Evolutionary conservation across 2,888 invertebrate genomes (phyloP).

Genomic region (Bombylius discolor): DNA sequence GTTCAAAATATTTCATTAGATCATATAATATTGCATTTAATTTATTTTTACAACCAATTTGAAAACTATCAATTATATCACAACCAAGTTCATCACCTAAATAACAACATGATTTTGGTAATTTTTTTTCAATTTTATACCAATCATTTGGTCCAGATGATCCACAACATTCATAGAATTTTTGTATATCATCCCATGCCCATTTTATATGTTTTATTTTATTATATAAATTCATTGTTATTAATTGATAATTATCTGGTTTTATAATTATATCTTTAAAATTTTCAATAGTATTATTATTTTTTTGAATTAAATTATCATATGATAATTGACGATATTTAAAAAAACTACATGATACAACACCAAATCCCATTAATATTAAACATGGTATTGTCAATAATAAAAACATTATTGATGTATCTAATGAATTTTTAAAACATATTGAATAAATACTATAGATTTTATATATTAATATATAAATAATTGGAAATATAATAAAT

Average conservation of each 20-base stretch:
- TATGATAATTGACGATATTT: constrained; percentile 1
- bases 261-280: background rate
- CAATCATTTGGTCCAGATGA: constrained; percentile 4
- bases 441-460: background rate
- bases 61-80: background rate
- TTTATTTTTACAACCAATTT: background rate
- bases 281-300: background rate
- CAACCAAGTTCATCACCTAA: background rate
- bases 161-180: constrained; percentile 7
- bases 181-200: constrained; percentile 7
- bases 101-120: constrained; percentile 5
- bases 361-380: background rate
- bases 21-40: background rate
- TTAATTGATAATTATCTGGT: constrained; percentile 3
- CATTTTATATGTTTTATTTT: background rate
- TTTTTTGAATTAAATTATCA: background rate
- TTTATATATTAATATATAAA: constrained; percentile 3
- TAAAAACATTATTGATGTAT: background rate
- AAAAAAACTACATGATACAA: background rate
- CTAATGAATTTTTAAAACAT: background rate
- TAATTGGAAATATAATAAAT: background rate
- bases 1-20: background rate
- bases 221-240: constrained; percentile 6
- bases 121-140: background rate
- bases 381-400: constrained; percentile 1